Evolutionary conservation across 2,888 invertebrate genomes (phyloP), one percentile per base, ranked within the genome.

Genomic region (Apodemia duryi): DNA sequence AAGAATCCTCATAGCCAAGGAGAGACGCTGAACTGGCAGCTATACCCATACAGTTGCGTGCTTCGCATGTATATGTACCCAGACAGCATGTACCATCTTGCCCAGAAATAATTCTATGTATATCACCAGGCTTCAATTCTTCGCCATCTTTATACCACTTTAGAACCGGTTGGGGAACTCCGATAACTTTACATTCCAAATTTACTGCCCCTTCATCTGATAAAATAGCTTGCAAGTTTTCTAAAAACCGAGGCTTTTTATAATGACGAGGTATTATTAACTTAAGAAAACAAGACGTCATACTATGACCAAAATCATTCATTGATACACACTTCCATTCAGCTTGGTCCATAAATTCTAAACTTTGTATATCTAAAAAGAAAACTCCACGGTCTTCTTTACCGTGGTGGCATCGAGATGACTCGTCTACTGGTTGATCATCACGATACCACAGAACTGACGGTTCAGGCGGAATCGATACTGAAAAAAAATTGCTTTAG

Each of bases 61-160:
- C 98, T 85, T 97, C 97, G 82, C 97, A 98, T 0, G 97, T 97
- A 75, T 98, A 98, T 0, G 97, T 97, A 1, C 97, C 97, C 64
- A 97, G 89, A 73, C 97, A 97, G 76, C 97, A 97, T 1, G 96
- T 97, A 6, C 97, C 97, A 81, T 97, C 97, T 86, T 97, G 96
- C 0, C 97, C 97, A 0, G 97, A 97, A 74, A 97, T 97, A 62
- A 98, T 97, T 78, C 96, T 93, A 77, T 98, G 97, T 75, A 98
- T 97, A 79, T 98, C 98, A 0, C 98, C 98, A 0, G 98, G 96
- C 79, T 97, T 97, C 0, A 98, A 83, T 79, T 97, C 97, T 65
- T 95, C 94, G 0, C 97, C 97, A 80, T 98, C 98, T 85, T 98
- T 98, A 81, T 96, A 98, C 98, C 98, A 98, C 77, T 97, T 97